Evolutionary conservation across 1,140 invertebrate genomes (phyloP).

Genomic region (Bombus huntii): DNA sequence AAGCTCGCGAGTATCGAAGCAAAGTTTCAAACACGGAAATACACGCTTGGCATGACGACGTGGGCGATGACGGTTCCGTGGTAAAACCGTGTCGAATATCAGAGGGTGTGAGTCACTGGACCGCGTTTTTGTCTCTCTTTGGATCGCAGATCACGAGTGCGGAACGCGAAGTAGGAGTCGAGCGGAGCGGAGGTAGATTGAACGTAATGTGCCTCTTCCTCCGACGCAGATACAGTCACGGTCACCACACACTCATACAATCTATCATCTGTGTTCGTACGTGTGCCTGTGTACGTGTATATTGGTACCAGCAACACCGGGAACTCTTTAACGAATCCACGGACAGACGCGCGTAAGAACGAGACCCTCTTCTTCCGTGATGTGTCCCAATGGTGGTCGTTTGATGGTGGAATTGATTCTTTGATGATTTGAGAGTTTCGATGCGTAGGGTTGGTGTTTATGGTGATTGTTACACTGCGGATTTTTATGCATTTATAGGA

Average conservation of each 20-base stretch:
- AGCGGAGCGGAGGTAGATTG: slow-evolving; percentile 75
- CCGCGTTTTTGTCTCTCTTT: slow-evolving; percentile 13
- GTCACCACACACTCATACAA: slow-evolving; percentile 65
- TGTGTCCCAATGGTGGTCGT: neutral
- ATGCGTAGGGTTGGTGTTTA: too few relatives aligned
- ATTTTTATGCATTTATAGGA: too few relatives aligned
- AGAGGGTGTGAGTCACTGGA: slow-evolving; percentile 35
- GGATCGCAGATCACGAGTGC: slow-evolving; percentile 48
- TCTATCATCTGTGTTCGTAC: neutral
- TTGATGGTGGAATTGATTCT: neutral
- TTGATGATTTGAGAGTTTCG: neutral
- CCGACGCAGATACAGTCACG: slow-evolving; percentile 80
- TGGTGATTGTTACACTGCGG: too few relatives aligned
- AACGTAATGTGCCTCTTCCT: slow-evolving; percentile 80
- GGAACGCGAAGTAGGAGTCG: slow-evolving; percentile 62
- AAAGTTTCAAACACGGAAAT: too few relatives aligned
- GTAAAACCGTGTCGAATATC: slow-evolving; percentile 38
- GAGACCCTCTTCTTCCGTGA: slow-evolving; percentile 3
- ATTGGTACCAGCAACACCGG: neutral
- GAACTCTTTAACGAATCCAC: slow-evolving; percentile 9
- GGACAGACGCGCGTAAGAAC: neutral
- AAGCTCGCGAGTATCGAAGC: too few relatives aligned
- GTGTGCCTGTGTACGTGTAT: neutral
- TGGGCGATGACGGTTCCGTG: neutral
- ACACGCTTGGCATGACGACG: neutral